Evolutionary conservation across 1,140 invertebrate species (phyloP).

Genomic region (Maniola jurtina): DNA sequence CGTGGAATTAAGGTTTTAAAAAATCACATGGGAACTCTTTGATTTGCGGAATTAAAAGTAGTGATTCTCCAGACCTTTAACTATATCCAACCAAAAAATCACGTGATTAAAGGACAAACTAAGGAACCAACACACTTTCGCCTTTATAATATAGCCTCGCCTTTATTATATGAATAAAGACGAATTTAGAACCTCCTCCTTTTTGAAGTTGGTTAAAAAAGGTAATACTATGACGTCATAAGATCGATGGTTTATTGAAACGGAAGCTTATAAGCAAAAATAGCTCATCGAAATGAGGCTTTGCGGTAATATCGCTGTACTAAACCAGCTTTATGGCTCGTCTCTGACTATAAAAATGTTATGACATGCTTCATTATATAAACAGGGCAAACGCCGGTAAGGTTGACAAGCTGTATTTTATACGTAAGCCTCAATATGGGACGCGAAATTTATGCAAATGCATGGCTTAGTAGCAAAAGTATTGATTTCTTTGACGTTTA

Average conservation of each 20-base stretch:
- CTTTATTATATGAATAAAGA: too few relatives aligned
- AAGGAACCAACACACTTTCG: too few relatives aligned
- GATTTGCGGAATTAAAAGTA: too few relatives aligned
- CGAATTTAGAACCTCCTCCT: too few relatives aligned
- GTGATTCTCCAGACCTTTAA: too few relatives aligned
- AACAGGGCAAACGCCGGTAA: slow-evolving; percentile 47
- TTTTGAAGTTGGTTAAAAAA: too few relatives aligned
- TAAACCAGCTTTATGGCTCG: slow-evolving; percentile 55
- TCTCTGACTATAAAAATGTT: slow-evolving; percentile 66
- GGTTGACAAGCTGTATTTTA: slow-evolving; percentile 59
- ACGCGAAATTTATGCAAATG: slow-evolving; percentile 54
- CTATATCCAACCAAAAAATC: too few relatives aligned
- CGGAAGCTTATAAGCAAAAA: slow-evolving; percentile 21
- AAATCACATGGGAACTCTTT: too few relatives aligned
- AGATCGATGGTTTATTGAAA: slow-evolving; percentile 15
- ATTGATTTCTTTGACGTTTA: slow-evolving; percentile 44
- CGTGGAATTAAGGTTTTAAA: too few relatives aligned
- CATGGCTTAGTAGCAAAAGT: slow-evolving; percentile 38
- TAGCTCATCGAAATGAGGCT: slow-evolving; percentile 29
- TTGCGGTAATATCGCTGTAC: slow-evolving; percentile 41
- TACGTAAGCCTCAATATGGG: slow-evolving; percentile 35
- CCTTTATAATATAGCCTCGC: too few relatives aligned
- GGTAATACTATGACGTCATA: slow-evolving; percentile 4
- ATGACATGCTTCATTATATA: slow-evolving; percentile 56
- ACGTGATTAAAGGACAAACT: too few relatives aligned